Conservation (phyloP, 2,888 invertebrate species). For the Rosalia funebris region DNA sequence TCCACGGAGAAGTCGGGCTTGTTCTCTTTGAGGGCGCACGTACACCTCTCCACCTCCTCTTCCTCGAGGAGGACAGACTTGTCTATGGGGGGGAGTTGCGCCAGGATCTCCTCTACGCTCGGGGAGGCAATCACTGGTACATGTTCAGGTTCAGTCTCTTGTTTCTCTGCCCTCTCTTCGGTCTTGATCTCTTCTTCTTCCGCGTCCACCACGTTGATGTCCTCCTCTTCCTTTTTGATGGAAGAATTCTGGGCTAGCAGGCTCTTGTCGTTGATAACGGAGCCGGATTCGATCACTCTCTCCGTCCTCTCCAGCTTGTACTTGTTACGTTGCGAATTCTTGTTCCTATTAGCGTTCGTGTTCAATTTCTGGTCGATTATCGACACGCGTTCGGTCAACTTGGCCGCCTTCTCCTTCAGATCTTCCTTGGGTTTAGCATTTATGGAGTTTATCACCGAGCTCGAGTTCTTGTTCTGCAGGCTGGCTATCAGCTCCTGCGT, state of each 20-base stretch:
- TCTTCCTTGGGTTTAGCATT: conserved; percentile 56
- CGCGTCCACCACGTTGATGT: conserved; percentile 48
- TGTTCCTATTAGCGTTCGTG: conserved; percentile 58
- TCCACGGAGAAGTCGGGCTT: conserved; percentile 55
- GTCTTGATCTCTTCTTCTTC: conserved; percentile 37
- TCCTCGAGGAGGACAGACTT: conserved; percentile 50
- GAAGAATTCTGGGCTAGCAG: conserved; percentile 34
- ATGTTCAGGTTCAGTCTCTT: conserved; percentile 46
- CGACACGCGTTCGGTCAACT: conserved; percentile 61
- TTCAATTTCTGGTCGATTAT: conserved; percentile 62
- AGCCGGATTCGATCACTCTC: conserved; percentile 57
- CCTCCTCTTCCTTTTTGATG: conserved; percentile 46
- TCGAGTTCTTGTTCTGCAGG: conserved; percentile 67
- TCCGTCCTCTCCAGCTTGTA: conserved; percentile 45
- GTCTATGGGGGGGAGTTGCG: conserved; percentile 75
- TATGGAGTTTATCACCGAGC: conserved; percentile 39
- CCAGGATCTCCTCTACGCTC: conserved; percentile 71
- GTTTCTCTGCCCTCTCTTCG: conserved; percentile 40
- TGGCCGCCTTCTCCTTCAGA: conserved; percentile 61
- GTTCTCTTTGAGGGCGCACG: conserved; percentile 55
- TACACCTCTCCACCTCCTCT: conserved; percentile 51
- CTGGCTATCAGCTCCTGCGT: conserved; percentile 85
- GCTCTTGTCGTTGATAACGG: conserved; percentile 57
- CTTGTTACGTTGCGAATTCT: conserved; percentile 55
- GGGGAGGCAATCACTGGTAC: conserved; percentile 53